Conservation (phyloP, 2,797 vertebrate species). For the Myotis planiceps region DNA sequence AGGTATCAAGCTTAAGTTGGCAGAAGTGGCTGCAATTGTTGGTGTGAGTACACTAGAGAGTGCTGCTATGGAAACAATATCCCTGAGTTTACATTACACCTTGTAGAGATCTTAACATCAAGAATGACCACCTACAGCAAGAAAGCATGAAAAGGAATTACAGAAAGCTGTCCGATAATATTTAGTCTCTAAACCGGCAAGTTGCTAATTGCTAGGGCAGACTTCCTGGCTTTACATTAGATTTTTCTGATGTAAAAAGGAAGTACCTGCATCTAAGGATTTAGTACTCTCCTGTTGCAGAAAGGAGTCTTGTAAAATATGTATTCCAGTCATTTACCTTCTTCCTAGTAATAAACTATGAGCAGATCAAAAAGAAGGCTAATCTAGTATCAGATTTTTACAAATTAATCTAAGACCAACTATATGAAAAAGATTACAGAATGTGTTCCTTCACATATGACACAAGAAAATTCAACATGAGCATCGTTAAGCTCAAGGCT, state of each 20-base stretch:
- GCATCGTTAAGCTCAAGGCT: slow-evolving; percentile 54
- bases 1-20: slow-evolving; percentile 49
- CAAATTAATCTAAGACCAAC: slow-evolving; percentile 14
- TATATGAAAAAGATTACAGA: slow-evolving; percentile 49
- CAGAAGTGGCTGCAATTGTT: slow-evolving; percentile 54
- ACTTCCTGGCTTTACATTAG: background rate
- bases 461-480: slow-evolving; percentile 52
- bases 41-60: slow-evolving; percentile 39
- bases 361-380: slow-evolving; percentile 49
- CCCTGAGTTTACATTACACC: slow-evolving; percentile 44
- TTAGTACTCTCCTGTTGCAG: background rate
- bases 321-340: slow-evolving; percentile 39
- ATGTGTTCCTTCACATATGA: background rate
- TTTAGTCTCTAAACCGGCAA: background rate
- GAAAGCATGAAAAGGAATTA: slow-evolving; percentile 19
- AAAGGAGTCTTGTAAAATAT: slow-evolving; percentile 42
- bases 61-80: slow-evolving; percentile 71
- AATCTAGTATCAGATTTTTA: slow-evolving; percentile 38
- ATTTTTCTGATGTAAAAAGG: slow-evolving; percentile 1
- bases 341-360: slow-evolving; percentile 55
- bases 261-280: slow-evolving; percentile 18
- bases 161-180: background rate
- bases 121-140: background rate
- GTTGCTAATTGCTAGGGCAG: slow-evolving; percentile 23
- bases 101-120: slow-evolving; percentile 49